Evolutionary conservation across 2,113 vertebrate genomes (phyloP).

Genomic region (Tragulus kanchil): DNA sequence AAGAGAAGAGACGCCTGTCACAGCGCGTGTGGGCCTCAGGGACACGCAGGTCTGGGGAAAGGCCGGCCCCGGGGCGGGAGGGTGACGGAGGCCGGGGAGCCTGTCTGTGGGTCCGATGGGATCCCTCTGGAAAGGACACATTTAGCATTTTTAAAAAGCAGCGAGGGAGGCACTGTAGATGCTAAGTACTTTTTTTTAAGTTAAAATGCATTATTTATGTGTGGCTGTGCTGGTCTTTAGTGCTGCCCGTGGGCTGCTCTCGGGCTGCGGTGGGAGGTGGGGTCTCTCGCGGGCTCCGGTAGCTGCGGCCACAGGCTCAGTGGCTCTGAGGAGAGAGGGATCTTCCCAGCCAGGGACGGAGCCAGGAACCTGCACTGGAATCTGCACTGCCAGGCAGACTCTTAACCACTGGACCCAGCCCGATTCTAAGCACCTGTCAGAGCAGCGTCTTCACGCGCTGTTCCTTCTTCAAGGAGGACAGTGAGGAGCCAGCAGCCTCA

Average conservation of each 20-base stretch:
- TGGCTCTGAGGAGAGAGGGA: rapidly evolving
- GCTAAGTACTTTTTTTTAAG: background rate
- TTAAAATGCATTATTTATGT: background rate
- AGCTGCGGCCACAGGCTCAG: background rate
- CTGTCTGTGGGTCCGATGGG: background rate
- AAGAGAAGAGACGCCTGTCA: background rate
- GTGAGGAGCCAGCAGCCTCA: background rate
- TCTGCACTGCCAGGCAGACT: background rate
- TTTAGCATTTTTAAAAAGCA: background rate
- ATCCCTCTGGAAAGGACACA: background rate
- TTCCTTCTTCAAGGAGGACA: background rate
- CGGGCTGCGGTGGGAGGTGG: background rate
- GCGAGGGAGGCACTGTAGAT: background rate
- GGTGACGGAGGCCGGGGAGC: rapidly evolving
- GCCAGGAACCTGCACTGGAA: no score
- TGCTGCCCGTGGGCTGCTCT: background rate
- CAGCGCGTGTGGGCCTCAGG: background rate
- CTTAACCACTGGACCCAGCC: background rate
- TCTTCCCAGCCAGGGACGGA: background rate
- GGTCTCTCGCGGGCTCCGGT: rapidly evolving
- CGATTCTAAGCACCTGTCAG: background rate
- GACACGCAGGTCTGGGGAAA: background rate
- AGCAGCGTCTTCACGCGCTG: background rate
- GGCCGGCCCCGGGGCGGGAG: rapidly evolving
- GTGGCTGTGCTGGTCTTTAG: background rate